phyloP scores from a whole-genome alignment of 2,797 vertebrate genomes.

The Neoniphon sammara region DNA sequence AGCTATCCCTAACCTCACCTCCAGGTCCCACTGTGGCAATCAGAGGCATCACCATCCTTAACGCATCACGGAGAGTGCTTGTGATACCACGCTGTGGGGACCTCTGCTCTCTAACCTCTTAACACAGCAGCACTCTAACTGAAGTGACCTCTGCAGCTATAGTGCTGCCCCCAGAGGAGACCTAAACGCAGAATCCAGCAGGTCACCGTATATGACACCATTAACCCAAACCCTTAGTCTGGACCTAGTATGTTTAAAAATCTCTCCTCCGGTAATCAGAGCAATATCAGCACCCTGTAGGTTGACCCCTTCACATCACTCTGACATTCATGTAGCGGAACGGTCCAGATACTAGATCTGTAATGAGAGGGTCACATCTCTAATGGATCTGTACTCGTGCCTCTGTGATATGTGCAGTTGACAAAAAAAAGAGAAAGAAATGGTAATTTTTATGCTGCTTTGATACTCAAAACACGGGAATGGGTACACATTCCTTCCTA shows the following conservation, averaged over 20 bases:
- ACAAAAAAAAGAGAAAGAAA: constrained; percentile 69
- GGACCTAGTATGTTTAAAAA: constrained; percentile 75
- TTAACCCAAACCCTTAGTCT: constrained; percentile 74
- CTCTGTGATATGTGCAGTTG: constrained; percentile 66
- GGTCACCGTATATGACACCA: constrained; percentile 76
- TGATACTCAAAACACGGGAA: constrained; percentile 77
- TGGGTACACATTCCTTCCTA: constrained; percentile 77
- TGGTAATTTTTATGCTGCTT: constrained; percentile 76
- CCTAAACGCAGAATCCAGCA: constrained; percentile 67
- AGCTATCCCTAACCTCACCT: constrained; percentile 78
- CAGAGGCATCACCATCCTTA: constrained; percentile 77
- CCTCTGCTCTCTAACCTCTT: constrained; percentile 82
- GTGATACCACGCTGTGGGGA: constrained; percentile 78
- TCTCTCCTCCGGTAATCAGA: constrained; percentile 77
- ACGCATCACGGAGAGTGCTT: constrained; percentile 81
- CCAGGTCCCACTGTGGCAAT: constrained; percentile 82
- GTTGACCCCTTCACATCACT: constrained; percentile 70
- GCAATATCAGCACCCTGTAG: constrained; percentile 73
- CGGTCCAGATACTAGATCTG: constrained; percentile 67
- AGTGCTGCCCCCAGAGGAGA: constrained; percentile 78
- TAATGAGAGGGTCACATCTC: constrained; percentile 77
- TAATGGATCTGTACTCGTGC: constrained; percentile 79
- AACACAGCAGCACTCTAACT: constrained; percentile 82
- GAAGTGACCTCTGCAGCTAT: constrained; percentile 80
- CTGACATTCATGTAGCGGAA: constrained; percentile 12